Conservation (phyloP, 2,113 vertebrate genomes). For the Anolis sagrei region DNA sequence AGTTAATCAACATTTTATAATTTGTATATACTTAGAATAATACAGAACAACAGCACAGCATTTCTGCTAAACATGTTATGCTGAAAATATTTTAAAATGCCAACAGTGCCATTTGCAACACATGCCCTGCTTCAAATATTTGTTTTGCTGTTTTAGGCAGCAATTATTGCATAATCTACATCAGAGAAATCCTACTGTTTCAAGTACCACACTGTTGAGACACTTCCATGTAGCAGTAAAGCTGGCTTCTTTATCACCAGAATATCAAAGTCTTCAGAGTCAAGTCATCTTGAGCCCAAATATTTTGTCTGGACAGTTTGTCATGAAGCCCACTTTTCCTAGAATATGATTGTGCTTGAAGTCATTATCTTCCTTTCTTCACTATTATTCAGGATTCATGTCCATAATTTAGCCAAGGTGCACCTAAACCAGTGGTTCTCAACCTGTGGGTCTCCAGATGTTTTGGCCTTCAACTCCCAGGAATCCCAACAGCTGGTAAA, state of each 20-base stretch:
- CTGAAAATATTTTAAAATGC: no score
- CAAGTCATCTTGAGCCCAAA: not conserved
- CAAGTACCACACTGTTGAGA: not conserved
- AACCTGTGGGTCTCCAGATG: no score
- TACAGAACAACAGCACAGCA: not conserved
- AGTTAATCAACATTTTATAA: conserved; percentile 37
- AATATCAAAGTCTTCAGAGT: not conserved
- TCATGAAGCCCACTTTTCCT: no score
- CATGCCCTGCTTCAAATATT: not conserved
- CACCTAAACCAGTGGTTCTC: no score
- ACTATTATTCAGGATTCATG: no score
- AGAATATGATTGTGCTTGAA: not conserved
- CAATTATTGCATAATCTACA: not conserved
- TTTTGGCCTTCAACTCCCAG: no score
- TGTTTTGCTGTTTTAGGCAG: not conserved
- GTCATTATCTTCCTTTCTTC: no score
- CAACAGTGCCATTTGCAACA: not conserved
- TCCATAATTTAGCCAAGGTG: not conserved
- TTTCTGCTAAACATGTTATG: not conserved
- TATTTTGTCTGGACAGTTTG: not conserved
- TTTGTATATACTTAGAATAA: no score
- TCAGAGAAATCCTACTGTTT: not conserved
- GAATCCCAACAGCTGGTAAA: no score
- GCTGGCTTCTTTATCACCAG: not conserved
- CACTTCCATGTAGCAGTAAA: not conserved